phyloP scores from a whole-genome alignment of 1,140 invertebrate genomes.

The Caenorhabditis brenneri region DNA sequence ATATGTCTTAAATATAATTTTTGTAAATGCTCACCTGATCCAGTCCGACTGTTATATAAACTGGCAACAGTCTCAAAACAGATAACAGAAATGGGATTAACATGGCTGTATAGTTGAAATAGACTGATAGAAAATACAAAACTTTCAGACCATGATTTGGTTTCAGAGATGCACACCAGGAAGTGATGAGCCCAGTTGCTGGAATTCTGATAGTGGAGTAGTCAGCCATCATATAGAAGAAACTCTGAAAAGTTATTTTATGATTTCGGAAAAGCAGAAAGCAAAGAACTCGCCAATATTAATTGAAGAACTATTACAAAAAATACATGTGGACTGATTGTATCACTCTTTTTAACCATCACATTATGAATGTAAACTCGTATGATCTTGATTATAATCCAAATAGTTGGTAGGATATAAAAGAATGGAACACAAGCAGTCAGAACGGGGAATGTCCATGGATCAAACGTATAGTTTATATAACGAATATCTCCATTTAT shows the following conservation, averaged over 20 bases:
- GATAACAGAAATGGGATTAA: neutral
- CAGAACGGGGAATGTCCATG: neutral
- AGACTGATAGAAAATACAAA: neutral
- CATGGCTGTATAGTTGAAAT: neutral
- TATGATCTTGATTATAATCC: neutral
- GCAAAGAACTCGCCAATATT: neutral
- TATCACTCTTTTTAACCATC: neutral
- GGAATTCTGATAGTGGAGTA: neutral
- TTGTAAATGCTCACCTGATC: neutral
- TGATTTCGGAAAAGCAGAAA: too few relatives aligned
- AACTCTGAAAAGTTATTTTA: neutral
- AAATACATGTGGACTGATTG: neutral
- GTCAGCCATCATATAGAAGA: neutral
- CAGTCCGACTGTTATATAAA: neutral
- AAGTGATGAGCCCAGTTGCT: neutral
- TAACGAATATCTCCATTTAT: neutral
- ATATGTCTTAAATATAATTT: too few relatives aligned
- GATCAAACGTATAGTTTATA: neutral
- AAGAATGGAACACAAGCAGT: neutral
- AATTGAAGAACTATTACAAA: neutral
- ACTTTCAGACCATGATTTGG: neutral
- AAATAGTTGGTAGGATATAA: neutral
- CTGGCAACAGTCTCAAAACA: neutral
- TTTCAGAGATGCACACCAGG: neutral
- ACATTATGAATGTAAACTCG: neutral